phyloP scores from a whole-genome alignment of 2,888 invertebrate genomes.

The Papilio gigon region DNA sequence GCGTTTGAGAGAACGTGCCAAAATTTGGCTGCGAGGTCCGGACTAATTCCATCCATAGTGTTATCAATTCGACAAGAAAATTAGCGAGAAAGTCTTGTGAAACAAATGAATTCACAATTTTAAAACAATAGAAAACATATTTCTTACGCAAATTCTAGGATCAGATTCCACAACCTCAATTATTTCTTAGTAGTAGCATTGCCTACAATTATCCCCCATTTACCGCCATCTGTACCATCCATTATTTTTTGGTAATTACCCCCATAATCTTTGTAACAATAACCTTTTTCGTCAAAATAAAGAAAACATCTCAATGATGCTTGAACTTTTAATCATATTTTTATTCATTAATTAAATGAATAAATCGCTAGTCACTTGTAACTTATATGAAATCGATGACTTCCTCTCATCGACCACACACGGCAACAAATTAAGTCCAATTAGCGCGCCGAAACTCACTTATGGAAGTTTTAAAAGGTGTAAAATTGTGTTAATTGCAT shows the following conservation, averaged over 20 bases:
- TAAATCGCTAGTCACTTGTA: slow-evolving; percentile 26
- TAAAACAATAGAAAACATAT: not conserved
- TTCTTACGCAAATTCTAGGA: not conserved
- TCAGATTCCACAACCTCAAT: not conserved
- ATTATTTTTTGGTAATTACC: too few species aligned
- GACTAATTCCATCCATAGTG: slow-evolving; percentile 31
- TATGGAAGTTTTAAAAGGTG: slow-evolving; percentile 48
- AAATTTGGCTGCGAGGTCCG: slow-evolving; percentile 19
- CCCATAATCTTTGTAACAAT: too few species aligned
- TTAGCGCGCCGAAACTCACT: slow-evolving; percentile 44
- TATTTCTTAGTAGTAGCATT: not conserved
- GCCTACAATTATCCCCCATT: too few species aligned
- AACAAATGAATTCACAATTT: slow-evolving; percentile 3
- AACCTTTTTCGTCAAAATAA: too few species aligned
- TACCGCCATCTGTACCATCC: too few species aligned
- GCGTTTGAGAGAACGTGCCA: slow-evolving; percentile 28
- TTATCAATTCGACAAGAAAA: slow-evolving; percentile 22
- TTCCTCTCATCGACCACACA: slow-evolving; percentile 42
- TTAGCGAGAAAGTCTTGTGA: slow-evolving; percentile 9
- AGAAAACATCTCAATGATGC: not conserved
- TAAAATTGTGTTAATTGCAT: slow-evolving; percentile 51
- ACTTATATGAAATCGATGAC: slow-evolving; percentile 18
- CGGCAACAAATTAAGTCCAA: slow-evolving; percentile 42
- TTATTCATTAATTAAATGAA: not conserved
- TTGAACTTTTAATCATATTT: not conserved